A percentile compares a stretch with the other conserved stretches of the same genome.
Evolutionary conservation across 2,888 invertebrate species (phyloP).

Genomic region (Pseudanteris insignis): DNA sequence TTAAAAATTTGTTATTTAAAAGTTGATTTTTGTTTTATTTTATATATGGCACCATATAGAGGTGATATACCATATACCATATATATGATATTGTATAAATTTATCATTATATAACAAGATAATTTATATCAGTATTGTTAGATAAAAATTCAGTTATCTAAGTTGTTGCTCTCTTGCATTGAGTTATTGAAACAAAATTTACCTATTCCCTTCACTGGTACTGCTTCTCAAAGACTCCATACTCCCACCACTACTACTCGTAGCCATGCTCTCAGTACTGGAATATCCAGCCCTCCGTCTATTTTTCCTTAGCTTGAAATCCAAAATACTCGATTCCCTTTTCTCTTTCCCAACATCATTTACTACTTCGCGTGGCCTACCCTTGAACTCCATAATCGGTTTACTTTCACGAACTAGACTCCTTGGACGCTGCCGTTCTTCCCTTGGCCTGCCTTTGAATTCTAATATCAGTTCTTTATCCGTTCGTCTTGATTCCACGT

Average conservation of each 20-base stretch:
- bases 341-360: constrained; percentile 52
- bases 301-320: constrained; percentile 73
- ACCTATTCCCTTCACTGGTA: constrained; percentile 81
- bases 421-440: constrained; percentile 57
- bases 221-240: constrained; percentile 88
- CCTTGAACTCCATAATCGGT: constrained; percentile 78
- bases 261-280: constrained; percentile 88
- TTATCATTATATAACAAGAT: too few relatives aligned
- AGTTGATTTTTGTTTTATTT: too few relatives aligned
- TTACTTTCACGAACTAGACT: constrained; percentile 66
- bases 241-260: constrained; percentile 86
- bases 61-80: too few relatives aligned
- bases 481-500: constrained; percentile 69
- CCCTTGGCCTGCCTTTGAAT: constrained; percentile 76
- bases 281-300: constrained; percentile 74
- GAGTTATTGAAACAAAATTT: constrained; percentile 2
- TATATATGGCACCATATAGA: too few relatives aligned
- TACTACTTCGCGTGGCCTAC: constrained; percentile 69
- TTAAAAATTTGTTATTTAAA: too few relatives aligned
- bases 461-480: constrained; percentile 71
- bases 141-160: too few relatives aligned
- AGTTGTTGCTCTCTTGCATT: too few relatives aligned
- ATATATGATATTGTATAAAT: too few relatives aligned
- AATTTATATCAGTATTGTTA: too few relatives aligned
- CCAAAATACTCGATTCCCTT: constrained; percentile 66